Percentiles rank a stretch among this genome's conserved stretches.
Evolutionary conservation across 2,888 invertebrate genomes (phyloP).

Genomic region (Perizoma flavofasciatum): DNA sequence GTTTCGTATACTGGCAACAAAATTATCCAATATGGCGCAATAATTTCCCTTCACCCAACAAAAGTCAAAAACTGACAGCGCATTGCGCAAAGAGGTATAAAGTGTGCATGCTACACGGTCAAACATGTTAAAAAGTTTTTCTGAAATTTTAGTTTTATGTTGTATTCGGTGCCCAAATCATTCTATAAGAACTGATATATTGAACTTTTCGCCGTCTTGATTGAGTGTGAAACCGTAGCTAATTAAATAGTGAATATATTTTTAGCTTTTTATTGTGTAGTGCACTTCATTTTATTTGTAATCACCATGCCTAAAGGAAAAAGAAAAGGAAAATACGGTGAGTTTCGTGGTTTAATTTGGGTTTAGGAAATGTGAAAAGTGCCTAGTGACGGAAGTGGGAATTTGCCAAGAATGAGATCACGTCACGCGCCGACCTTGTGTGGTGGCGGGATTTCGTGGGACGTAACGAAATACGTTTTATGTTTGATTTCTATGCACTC

Average conservation of each 20-base stretch:
- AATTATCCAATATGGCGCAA: slow-evolving; percentile 61
- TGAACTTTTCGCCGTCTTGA: slow-evolving; percentile 92
- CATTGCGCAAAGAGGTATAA: slow-evolving; percentile 73
- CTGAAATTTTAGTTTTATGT: slow-evolving; percentile 87
- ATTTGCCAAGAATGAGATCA: slow-evolving; percentile 73
- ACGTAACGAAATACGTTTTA: slow-evolving; percentile 60
- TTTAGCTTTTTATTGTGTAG: slow-evolving; percentile 74
- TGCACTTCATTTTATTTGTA: slow-evolving; percentile 52
- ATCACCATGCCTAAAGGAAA: slow-evolving; percentile 90
- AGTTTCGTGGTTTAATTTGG: slow-evolving; percentile 50
- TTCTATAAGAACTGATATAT: slow-evolving; percentile 88
- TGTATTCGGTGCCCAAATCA: slow-evolving; percentile 88
- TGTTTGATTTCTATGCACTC: slow-evolving; percentile 27
- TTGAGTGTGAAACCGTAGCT: slow-evolving; percentile 80
- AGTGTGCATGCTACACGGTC: slow-evolving; percentile 79
- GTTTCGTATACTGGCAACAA: slow-evolving; percentile 45
- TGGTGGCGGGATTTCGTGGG: slow-evolving; percentile 61
- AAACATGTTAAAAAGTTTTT: slow-evolving; percentile 91
- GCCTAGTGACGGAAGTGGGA: slow-evolving; percentile 41
- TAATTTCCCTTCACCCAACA: slow-evolving; percentile 40
- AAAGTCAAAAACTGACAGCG: slow-evolving; percentile 59
- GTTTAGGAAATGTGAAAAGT: slow-evolving; percentile 31
- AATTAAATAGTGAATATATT: slow-evolving; percentile 81
- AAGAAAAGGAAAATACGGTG: slow-evolving; percentile 89
- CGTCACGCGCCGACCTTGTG: slow-evolving; percentile 83